A percentile compares a stretch with the other conserved stretches of the same genome.
These are phyloP conservation scores for Augochlora pura DNA, from an alignment of 1,140 invertebrate genomes.

Conservation along the genomic window DNA sequence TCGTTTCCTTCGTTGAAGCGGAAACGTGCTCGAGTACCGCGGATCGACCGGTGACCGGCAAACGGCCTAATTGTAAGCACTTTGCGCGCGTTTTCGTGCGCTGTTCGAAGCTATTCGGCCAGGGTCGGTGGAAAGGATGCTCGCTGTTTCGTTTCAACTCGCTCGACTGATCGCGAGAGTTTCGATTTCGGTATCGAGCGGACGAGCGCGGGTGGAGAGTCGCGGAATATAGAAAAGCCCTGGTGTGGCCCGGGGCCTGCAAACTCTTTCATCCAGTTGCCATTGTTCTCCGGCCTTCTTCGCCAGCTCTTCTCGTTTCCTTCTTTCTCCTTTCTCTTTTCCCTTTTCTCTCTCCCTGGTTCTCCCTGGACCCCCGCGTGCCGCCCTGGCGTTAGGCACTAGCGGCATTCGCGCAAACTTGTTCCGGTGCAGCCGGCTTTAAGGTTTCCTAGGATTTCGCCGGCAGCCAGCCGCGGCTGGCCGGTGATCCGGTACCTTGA, in stretches of 20 bases:
- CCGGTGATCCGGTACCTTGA: constrained; percentile 36
- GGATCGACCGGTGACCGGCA: too few species aligned
- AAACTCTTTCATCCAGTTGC: constrained; percentile 57
- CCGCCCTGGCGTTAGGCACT: too few species aligned
- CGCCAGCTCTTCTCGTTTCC: background rate
- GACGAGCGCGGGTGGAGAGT: constrained; percentile 14
- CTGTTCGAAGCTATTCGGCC: too few species aligned
- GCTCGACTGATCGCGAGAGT: constrained; percentile 45
- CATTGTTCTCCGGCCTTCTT: constrained; percentile 48
- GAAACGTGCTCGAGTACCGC: too few species aligned
- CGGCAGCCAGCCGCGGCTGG: background rate
- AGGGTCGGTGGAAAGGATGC: constrained; percentile 26
- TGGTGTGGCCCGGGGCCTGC: constrained; percentile 40
- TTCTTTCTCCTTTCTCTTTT: background rate
- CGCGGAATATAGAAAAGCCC: constrained; percentile 27
- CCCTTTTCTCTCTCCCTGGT: background rate
- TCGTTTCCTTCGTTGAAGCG: too few species aligned
- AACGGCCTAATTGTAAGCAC: too few species aligned
- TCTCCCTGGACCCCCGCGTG: too few species aligned
- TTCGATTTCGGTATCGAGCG: constrained; percentile 16
- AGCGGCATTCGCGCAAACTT: background rate
- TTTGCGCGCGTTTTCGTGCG: too few species aligned
- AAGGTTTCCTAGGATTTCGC: constrained; percentile 16
- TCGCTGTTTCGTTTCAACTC: constrained; percentile 59
- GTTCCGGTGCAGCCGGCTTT: constrained; percentile 8